Conservation (phyloP, 2,113 vertebrate species). For the Melanocharis versteri region DNA sequence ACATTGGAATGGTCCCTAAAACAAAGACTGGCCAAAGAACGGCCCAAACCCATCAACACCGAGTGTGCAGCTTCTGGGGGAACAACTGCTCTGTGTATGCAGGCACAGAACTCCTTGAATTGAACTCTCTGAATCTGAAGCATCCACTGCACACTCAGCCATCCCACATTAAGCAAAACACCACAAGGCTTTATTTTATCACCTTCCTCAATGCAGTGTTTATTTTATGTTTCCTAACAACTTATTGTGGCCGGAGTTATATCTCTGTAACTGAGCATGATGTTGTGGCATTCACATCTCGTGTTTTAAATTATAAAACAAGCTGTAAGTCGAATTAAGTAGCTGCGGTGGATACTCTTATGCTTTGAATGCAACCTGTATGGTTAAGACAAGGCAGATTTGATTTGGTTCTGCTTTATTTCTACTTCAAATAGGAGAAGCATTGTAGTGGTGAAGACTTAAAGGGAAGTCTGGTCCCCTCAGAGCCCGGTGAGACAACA, state of each 20-base stretch:
- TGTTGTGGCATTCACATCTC: fast-evolving
- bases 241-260: background rate
- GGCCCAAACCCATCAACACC: fast-evolving
- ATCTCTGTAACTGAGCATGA: background rate
- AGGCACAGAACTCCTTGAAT: fast-evolving
- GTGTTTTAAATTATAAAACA: background rate
- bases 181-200: background rate
- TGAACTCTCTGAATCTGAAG: background rate
- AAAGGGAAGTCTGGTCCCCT: background rate
- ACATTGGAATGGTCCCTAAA: background rate
- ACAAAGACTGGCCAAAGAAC: background rate
- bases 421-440: background rate
- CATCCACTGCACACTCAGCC: background rate
- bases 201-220: background rate
- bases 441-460: fast-evolving
- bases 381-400: background rate
- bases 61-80: background rate
- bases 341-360: fast-evolving
- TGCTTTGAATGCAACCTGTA: fast-evolving
- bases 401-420: background rate
- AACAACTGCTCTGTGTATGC: fast-evolving
- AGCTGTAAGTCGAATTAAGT: background rate
- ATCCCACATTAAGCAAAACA: background rate
- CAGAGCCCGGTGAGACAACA: background rate
- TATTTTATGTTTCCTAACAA: background rate